These are phyloP conservation scores for Sylvia borin DNA, from an alignment of 2,797 vertebrate species.

Conservation along the genomic window DNA sequence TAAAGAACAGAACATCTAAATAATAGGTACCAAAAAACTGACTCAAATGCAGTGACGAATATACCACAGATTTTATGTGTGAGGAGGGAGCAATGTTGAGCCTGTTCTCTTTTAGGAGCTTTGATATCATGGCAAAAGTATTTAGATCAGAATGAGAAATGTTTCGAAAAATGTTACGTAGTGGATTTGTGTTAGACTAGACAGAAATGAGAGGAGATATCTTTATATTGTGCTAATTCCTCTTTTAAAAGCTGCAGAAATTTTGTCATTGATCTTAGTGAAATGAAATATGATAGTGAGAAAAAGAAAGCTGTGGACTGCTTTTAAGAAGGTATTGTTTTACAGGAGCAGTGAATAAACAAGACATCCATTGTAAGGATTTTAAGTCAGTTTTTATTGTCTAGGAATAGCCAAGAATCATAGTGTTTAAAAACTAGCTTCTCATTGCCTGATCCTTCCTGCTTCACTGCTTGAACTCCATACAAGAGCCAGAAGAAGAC, in stretches of 20 bases:
- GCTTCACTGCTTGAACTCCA: not conserved
- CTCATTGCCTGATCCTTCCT: not conserved
- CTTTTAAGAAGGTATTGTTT: not conserved
- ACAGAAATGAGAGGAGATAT: not conserved
- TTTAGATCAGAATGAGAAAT: conserved; percentile 24
- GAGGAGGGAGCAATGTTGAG: not conserved
- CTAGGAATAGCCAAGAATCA: not conserved
- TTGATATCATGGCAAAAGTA: conserved; percentile 14
- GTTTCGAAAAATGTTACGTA: not conserved
- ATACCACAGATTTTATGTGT: not conserved
- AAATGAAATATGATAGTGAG: not conserved
- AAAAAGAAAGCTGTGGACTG: not conserved
- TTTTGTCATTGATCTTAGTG: not conserved
- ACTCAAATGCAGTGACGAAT: not conserved
- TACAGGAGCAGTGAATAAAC: not conserved
- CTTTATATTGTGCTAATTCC: conserved; percentile 24
- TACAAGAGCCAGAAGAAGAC: not conserved
- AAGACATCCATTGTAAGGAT: not conserved
- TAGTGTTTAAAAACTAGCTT: not conserved
- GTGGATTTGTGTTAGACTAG: not conserved
- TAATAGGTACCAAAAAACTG: conserved; percentile 19
- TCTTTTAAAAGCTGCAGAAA: conserved; percentile 1
- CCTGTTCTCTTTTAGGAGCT: not conserved
- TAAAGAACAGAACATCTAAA: conserved; percentile 23
- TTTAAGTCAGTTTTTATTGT: conserved; percentile 6